Base-by-base conservation (phyloP, 2,113 vertebrate species). In the Agapornis roseicollis region DNA sequence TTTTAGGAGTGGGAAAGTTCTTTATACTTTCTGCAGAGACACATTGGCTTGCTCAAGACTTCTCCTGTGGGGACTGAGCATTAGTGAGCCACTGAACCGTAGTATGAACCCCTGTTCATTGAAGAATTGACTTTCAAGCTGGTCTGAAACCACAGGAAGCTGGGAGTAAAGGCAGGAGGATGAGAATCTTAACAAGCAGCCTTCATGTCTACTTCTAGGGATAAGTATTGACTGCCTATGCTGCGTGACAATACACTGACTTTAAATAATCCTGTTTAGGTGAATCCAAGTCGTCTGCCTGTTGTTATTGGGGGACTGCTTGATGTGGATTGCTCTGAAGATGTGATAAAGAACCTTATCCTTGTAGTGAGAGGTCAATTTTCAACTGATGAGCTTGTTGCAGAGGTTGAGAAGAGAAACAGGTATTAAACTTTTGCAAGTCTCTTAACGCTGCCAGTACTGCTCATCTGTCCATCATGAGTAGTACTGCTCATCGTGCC, bases 371-470 rank as follows among this genome's bases (percentile, higher is more conserved):
- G 99, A 96, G 99, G 99, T 63, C 99, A 99, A 92, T 99, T 99
- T 96, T 99, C 99, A 9, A 99, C 99, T 37, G 99, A 99, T 95
- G 99, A 99, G 42, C 98, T 99, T 95, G 99, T 99, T 58, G 99
- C 99, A 88, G 99, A 99, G 93, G 99, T 99, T 88, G 99, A 99
- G 94, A 99, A 99, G 96, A 98, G 99, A 91, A 99, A 99, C 98
- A 98, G 99, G 99, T 99, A 94, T 55, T 66, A 18, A 80, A 74
- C 29, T 83, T 63, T 0, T 18, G 2, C 11, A 28, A 77, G 24
- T 77, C 82, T 72, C 5, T 69, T 44, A 17, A 24, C 3, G 1
- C 20, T 63, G 10, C 28, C 18, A 52, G 23, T 20, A 20, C 47
- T 82, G 53, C 49, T 83, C 29, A 19, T 18, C 47, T 35, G 13